A percentile compares a stretch with the other conserved stretches of the same genome.
phyloP scores from a whole-genome alignment of 2,797 vertebrate species.

The Ara ararauna region DNA sequence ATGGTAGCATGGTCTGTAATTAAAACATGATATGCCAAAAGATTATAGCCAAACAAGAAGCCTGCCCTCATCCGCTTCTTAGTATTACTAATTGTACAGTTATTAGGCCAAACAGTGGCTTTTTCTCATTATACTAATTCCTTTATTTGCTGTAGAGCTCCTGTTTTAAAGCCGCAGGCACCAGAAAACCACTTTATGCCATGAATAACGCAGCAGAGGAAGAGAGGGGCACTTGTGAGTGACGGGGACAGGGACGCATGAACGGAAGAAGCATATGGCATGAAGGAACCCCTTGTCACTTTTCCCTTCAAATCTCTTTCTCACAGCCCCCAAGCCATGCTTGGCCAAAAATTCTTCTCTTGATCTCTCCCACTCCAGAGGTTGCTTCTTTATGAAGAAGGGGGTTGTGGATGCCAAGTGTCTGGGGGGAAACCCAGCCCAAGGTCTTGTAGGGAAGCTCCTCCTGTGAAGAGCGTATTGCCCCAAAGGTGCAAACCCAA shows the following conservation, averaged over 20 bases:
- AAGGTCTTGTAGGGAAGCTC: neutral
- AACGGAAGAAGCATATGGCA: fast-evolving
- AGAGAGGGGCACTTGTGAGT: neutral
- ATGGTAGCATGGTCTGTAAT: conserved; percentile 35
- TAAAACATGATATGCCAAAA: conserved; percentile 60
- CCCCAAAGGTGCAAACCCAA: neutral
- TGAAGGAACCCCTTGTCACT: neutral
- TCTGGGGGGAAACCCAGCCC: neutral
- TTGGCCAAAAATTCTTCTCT: neutral
- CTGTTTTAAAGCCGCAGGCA: neutral
- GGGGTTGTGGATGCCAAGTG: neutral
- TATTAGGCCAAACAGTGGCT: conserved; percentile 37
- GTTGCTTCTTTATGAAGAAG: neutral
- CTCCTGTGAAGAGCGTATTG: fast-evolving
- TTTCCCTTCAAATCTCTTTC: neutral
- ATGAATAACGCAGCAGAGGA: neutral
- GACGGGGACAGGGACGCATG: neutral
- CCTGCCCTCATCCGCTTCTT: conserved; percentile 32
- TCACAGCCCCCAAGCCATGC: neutral
- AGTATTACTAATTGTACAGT: conserved; percentile 48
- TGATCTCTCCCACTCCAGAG: neutral
- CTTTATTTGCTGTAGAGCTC: conserved; percentile 11
- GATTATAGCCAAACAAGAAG: conserved; percentile 56
- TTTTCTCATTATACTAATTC: conserved; percentile 35
- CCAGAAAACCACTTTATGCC: neutral